A percentile compares a stretch with the other conserved stretches of the same genome.
Conservation (phyloP, 2,797 vertebrate species). For the Crocodylus rhombifer region DNA sequence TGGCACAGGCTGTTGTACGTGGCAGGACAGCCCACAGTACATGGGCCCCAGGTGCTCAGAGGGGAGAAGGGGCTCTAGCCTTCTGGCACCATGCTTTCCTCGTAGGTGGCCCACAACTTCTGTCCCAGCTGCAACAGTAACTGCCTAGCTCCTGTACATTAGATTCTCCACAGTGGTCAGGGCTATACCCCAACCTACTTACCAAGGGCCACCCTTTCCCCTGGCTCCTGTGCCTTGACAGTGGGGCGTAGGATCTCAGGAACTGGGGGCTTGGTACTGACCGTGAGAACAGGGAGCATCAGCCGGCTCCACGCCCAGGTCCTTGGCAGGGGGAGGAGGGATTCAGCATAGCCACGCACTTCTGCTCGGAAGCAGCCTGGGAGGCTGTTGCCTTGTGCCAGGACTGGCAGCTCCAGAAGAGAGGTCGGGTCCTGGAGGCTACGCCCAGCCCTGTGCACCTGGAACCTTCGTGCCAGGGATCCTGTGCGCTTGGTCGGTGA, state of each 20-base stretch:
- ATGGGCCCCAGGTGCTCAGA: not conserved
- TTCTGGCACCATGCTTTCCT: not conserved
- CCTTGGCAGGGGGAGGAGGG: not conserved
- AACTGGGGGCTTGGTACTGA: not conserved
- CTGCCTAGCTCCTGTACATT: not conserved
- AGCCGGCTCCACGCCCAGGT: not conserved
- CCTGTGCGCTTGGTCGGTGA: too few species aligned
- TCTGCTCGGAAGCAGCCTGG: too few species aligned
- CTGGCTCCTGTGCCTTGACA: not conserved
- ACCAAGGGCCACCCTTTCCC: accelerated
- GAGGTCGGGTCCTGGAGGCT: not conserved
- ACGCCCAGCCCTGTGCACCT: not conserved
- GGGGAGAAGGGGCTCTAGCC: not conserved
- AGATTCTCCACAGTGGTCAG: too few species aligned
- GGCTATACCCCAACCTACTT: not conserved
- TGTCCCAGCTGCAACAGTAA: too few species aligned
- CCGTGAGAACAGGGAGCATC: not conserved
- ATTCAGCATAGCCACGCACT: not conserved
- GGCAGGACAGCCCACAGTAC: not conserved
- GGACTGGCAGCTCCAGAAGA: not conserved
- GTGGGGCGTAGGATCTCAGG: not conserved
- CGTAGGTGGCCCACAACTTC: too few species aligned
- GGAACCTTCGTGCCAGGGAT: too few species aligned
- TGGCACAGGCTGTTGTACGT: not conserved
- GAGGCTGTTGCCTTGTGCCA: accelerated